Conservation (phyloP, 2,797 vertebrate genomes). For the Falco columbarius region DNA sequence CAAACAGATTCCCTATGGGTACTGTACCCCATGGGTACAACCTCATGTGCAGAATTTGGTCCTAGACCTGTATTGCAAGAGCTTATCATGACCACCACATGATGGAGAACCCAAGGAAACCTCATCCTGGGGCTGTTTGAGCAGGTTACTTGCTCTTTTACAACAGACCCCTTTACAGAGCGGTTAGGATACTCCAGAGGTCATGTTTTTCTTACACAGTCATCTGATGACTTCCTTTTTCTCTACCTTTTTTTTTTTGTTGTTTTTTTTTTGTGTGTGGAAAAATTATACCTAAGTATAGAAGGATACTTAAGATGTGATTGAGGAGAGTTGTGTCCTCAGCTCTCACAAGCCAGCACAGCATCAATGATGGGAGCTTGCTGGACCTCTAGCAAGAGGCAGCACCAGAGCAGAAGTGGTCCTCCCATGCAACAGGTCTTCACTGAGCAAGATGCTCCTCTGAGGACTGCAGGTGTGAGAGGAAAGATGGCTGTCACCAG, state of each 20-base stretch:
- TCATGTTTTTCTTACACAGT: neutral
- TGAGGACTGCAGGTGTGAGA: neutral
- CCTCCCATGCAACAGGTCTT: neutral
- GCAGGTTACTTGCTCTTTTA: neutral
- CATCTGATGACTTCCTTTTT: neutral
- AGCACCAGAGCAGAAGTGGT: neutral
- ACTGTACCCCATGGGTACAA: neutral
- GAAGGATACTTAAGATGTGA: neutral
- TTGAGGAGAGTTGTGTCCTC: neutral
- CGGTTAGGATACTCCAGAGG: neutral
- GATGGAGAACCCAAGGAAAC: neutral
- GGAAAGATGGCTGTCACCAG: neutral
- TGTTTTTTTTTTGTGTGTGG: too few species aligned
- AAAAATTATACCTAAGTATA: neutral
- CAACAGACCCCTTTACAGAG: neutral
- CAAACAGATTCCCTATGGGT: neutral
- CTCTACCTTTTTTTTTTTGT: neutral
- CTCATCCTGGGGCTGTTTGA: neutral
- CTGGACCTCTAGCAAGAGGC: neutral
- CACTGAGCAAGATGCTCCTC: neutral
- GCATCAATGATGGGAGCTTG: neutral
- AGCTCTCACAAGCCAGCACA: neutral
- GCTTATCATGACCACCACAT: rapidly evolving
- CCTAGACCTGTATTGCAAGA: neutral
- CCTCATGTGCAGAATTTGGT: neutral